These are phyloP conservation scores for Corydoras maculifer DNA, from an alignment of 2,113 vertebrate genomes.

Conservation along the genomic window DNA sequence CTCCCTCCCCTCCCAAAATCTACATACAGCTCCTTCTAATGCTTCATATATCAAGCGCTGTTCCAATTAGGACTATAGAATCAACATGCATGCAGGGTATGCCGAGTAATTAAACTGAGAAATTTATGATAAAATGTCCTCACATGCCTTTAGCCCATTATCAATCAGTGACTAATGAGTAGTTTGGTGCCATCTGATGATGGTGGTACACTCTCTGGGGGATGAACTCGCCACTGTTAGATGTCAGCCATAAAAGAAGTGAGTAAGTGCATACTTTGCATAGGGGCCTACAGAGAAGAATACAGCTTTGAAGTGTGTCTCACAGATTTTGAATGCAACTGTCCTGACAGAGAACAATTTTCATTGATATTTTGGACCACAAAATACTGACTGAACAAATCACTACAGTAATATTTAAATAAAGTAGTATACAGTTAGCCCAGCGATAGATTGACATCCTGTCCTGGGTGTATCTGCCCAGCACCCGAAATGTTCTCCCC, in stretches of 20 bases:
- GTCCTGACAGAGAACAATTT: no score
- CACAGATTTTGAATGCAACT: no score
- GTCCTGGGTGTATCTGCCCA: no score
- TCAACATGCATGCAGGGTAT: conserved; percentile 53
- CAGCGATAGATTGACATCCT: no score
- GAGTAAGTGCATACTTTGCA: conserved; percentile 36
- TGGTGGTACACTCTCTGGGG: conserved; percentile 36
- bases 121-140: conserved; percentile 63
- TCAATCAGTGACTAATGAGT: conserved; percentile 69
- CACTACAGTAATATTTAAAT: no score
- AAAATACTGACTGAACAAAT: no score
- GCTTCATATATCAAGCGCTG: conserved; percentile 62
- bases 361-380: no score
- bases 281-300: conserved; percentile 42
- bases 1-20: conserved; percentile 3
- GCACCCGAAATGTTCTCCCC: no score
- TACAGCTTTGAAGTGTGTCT: no score
- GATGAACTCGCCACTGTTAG: conserved; percentile 27
- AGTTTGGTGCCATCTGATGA: conserved; percentile 58
- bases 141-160: conserved; percentile 55
- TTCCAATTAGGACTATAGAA: conserved; percentile 57
- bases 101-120: conserved; percentile 66
- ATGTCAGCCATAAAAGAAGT: conserved; percentile 28
- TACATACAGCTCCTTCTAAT: conserved; percentile 62
- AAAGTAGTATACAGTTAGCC: no score